Conservation (phyloP, 2,113 vertebrate species). For the Tricholaema leucomelas region DNA sequence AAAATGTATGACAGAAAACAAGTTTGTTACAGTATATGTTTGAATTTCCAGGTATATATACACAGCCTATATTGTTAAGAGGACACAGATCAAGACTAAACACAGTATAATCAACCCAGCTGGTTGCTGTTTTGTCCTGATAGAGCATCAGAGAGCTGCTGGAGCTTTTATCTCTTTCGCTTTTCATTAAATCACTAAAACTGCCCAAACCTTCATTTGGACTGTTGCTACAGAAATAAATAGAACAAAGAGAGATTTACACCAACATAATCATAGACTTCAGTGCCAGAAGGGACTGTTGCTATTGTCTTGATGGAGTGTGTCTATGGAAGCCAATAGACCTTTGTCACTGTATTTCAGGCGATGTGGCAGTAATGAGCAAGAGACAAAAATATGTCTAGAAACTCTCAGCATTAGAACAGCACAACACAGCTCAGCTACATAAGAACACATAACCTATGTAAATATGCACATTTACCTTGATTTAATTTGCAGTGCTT, state of each 20-base stretch:
- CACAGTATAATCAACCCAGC: not conserved
- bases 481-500: not conserved
- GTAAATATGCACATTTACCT: not conserved
- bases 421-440: not conserved
- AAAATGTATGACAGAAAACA: not conserved
- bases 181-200: slow-evolving; percentile 8
- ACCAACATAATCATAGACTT: not conserved
- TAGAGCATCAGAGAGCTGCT: not conserved
- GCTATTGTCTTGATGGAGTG: not conserved
- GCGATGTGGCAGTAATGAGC: not conserved
- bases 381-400: not conserved
- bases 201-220: not conserved
- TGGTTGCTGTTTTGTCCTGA: not conserved
- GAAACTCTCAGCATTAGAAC: not conserved
- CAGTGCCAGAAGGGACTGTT: not conserved
- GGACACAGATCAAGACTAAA: not conserved
- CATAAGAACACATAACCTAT: not conserved
- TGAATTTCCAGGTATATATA: not conserved
- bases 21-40: not conserved
- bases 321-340: not conserved
- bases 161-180: not conserved
- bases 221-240: slow-evolving; percentile 22
- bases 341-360: slow-evolving; percentile 13
- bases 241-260: slow-evolving; percentile 11
- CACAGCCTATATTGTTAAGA: not conserved